A percentile compares a stretch with the other conserved stretches of the same genome.
These are phyloP conservation scores for Eulithis prunata DNA, from an alignment of 2,888 invertebrate genomes.

Conservation along the genomic window DNA sequence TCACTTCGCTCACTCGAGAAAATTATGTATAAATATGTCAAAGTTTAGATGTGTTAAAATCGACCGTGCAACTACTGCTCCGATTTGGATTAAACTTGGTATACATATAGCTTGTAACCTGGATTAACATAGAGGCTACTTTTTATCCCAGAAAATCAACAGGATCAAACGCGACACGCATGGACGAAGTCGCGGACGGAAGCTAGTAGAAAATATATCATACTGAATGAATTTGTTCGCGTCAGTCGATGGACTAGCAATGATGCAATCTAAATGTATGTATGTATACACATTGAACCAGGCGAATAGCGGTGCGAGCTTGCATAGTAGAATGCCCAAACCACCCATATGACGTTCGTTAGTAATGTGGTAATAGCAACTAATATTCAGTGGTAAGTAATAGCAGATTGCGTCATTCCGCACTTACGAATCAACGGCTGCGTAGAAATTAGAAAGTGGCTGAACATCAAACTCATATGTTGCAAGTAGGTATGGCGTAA, in stretches of 20 bases:
- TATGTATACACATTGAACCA: constrained; percentile 44
- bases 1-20: no score
- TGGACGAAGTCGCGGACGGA: no score
- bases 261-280: constrained; percentile 58
- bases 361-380: constrained; percentile 2
- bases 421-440: constrained; percentile 49
- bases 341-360: constrained; percentile 57
- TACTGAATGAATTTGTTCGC: constrained; percentile 27
- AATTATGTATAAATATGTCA: no score
- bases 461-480: constrained; percentile 51
- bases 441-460: constrained; percentile 74
- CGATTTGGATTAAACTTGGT: no score
- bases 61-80: no score
- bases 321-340: constrained; percentile 50
- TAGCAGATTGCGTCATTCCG: constrained; percentile 58
- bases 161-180: no score
- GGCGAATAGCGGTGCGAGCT: constrained; percentile 24
- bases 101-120: no score
- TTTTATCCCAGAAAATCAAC: no score
- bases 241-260: constrained; percentile 32
- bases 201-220: no score
- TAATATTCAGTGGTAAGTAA: neutral
- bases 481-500: constrained; percentile 52
- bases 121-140: no score
- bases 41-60: no score